A percentile compares a stretch with the other conserved stretches of the same genome.
phyloP scores from a whole-genome alignment of 2,888 invertebrate species.

The Acleris literana region DNA sequence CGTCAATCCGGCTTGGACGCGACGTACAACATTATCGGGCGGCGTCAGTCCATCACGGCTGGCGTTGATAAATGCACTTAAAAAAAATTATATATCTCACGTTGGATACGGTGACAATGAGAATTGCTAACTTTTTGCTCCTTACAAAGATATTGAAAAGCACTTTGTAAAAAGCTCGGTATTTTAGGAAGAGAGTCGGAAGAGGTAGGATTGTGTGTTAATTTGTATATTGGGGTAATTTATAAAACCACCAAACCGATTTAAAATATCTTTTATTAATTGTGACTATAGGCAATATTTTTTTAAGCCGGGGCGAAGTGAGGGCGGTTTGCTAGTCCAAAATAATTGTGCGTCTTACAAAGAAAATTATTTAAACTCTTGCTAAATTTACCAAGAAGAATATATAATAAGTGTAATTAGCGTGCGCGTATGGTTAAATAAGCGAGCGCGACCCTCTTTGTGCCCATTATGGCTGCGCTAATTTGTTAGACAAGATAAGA shows the following conservation, averaged over 20 bases:
- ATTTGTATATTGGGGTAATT: no score
- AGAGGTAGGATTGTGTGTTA: no score
- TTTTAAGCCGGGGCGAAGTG: no score
- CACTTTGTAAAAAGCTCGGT: no score
- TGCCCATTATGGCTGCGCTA: slow-evolving; percentile 15
- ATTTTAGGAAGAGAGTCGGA: no score
- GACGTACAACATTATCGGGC: slow-evolving; percentile 25
- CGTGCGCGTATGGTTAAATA: slow-evolving; percentile 19
- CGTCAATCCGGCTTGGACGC: slow-evolving; percentile 18
- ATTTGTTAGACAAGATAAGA: slow-evolving; percentile 30
- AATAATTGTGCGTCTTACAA: neutral
- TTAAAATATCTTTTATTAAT: no score
- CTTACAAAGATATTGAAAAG: no score
- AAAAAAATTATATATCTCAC: slow-evolving; percentile 1
- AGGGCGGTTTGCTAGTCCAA: no score
- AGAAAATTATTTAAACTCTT: neutral
- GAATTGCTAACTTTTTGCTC: no score
- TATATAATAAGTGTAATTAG: slow-evolving; percentile 9
- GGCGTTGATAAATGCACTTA: slow-evolving; percentile 27
- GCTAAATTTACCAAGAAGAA: slow-evolving; percentile 5
- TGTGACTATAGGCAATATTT: no score
- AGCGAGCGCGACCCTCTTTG: slow-evolving; percentile 14
- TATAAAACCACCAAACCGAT: no score
- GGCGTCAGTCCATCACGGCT: slow-evolving; percentile 20
- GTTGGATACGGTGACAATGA: neutral